Evolutionary conservation across 2,797 vertebrate species (phyloP), one percentile per base, ranked within the genome.

Genomic region (Clarias laeviceps): DNA sequence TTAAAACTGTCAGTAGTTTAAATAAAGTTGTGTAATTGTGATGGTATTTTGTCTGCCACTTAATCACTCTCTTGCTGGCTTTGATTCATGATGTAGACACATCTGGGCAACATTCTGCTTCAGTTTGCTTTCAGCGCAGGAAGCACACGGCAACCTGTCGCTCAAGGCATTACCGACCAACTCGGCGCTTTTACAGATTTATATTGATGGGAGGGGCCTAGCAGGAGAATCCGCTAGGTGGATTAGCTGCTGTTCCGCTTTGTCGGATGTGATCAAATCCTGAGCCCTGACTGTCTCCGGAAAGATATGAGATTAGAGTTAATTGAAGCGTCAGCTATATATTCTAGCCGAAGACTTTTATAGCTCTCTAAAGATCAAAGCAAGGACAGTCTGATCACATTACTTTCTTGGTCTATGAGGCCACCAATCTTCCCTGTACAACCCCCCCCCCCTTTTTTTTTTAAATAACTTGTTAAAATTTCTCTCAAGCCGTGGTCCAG

Each of bases 301-400:
- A 82, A 57, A 87, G 87, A 85, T 88, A 68, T 78, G 80, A 88
- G 86, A 88, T 88, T 82, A 59, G 73, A 82, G 83, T 72, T 89
- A 66, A 79, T 62, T 78, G 77, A 68, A 80, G 65, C 66, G 70
- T 87, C 81, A 64, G 32, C 12, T 37, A 6, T 79, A 40, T 17
- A n/a, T 79, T n/a, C 32, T 24, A 79, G 32, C 57, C 5, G 14
- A 40, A 37, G 32, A 8, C 27, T 15, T 78, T 78, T 62, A n/a
- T 24, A 61, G 29, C 22, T 15, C 22, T 79, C 0, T 32, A 79
- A 78, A 77, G 29, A 77, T 20, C 29, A 22, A 34, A 15, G 57
- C 56, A 61, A 24, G 54, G 5, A 37, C 4, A 34, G 20, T 2
- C 50, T 57, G 27, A 76, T 18, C 32, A 54, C 27, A 59, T 24